Base-by-base conservation (phyloP, 2,888 invertebrate species). In the Tethea ocularis region DNA sequence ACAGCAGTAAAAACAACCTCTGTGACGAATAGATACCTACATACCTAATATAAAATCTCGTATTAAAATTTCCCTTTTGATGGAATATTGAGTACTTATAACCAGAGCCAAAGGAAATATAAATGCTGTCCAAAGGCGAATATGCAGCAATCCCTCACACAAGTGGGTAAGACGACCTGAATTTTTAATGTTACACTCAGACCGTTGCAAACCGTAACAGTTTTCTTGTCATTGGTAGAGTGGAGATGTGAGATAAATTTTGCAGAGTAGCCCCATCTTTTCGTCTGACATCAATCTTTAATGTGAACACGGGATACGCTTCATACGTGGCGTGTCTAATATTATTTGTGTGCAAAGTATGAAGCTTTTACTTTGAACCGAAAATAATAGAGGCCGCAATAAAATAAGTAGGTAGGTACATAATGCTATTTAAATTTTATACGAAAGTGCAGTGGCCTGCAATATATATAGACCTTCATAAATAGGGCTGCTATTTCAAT, bases 241-340 rank as follows among this genome's bases (percentile, higher is more conserved):
- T 85, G 88, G 89, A 92, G 91, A 91, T 93, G 93, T 89, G 92
- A 90, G 83, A 93, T 93, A 93, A 92, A 93, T 93, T 92, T 93
- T 93, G 92, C 89, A 92, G 91, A 93, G 93, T 93, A 89, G 93
- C 93, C 91, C 93, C 91, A 92, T 93, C 92, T 92, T 93, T 91
- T 91, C 91, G 91, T 85, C 88, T 89, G 83, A 86, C 89, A 92
- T 93, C 86, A 91, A 93, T 92, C 78, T 90, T 93, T 93, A 88
- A 93, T 92, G 89, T 67, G 84, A 83, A 86, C 88, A 89, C 83
- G 81, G 83, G 84, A 85, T 84, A 89, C 87, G 87, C 86, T 86
- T 91, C 90, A 91, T 92, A 91, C 83, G 83, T 86, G 84, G 88
- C 86, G 86, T 84, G 82, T 87, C 88, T 91, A 89, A 91, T 87